Conservation (phyloP, 2,797 vertebrate species). For the Cheracebus regulus region DNA sequence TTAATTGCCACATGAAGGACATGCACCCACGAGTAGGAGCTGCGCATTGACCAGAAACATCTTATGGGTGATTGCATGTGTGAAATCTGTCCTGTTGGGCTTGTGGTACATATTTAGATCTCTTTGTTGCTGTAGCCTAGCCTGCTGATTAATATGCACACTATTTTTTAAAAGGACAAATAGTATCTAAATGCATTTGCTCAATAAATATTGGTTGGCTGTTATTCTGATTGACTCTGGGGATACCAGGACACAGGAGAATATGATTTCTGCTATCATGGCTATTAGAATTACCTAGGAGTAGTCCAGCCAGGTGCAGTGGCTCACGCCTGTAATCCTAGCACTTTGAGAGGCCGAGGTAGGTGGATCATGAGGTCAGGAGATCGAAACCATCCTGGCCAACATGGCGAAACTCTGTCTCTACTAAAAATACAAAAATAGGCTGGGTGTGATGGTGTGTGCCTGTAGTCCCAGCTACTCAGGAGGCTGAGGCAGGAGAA, state of each 20-base stretch:
- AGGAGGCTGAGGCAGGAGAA: no score
- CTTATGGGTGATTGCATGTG: fast-evolving
- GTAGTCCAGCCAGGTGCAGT: no score
- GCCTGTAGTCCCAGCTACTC: no score
- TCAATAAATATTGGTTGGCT: background rate
- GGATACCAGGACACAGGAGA: background rate
- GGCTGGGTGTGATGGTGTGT: no score
- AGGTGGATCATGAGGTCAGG: no score
- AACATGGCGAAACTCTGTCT: no score
- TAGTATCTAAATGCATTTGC: background rate
- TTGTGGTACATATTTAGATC: fast-evolving
- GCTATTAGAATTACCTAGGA: background rate
- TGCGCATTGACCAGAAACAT: fast-evolving
- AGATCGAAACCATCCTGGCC: no score
- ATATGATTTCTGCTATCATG: background rate
- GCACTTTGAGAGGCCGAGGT: no score
- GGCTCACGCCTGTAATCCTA: no score
- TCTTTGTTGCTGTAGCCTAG: background rate
- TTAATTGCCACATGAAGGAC: background rate
- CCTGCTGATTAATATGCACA: background rate
- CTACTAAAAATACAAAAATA: no score
- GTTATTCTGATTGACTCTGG: background rate
- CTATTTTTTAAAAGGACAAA: background rate
- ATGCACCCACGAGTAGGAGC: background rate
- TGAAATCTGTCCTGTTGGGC: background rate